Percentiles rank a stretch among this genome's conserved stretches.
Conservation (phyloP, 2,797 vertebrate species). For the Coilia nasus region DNA sequence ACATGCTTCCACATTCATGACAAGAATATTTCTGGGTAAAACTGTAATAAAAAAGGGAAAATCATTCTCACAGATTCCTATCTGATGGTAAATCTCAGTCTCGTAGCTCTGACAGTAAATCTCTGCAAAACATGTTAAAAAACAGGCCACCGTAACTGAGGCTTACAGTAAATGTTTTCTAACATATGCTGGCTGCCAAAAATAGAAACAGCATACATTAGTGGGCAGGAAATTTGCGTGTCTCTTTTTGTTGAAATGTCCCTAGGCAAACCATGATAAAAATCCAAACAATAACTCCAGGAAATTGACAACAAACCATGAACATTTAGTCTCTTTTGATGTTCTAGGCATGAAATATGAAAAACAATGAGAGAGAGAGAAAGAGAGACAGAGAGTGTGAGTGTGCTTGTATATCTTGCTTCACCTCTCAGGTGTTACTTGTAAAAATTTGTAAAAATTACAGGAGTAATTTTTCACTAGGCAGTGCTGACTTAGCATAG, state of each 20-base stretch:
- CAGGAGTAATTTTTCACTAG: no score
- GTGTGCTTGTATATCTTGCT: no score
- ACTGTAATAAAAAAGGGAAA: neutral
- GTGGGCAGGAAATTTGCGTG: constrained; percentile 31
- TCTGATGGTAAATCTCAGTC: neutral
- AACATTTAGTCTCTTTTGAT: neutral
- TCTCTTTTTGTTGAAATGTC: constrained; percentile 24
- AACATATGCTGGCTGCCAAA: constrained; percentile 8
- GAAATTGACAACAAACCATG: neutral
- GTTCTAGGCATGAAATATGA: neutral
- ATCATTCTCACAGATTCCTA: neutral
- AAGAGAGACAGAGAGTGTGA: no score
- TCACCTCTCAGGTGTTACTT: no score
- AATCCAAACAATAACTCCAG: constrained; percentile 30
- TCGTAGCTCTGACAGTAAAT: neutral
- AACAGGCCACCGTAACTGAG: neutral
- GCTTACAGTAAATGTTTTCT: neutral
- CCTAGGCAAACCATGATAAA: constrained; percentile 27
- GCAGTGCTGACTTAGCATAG: no score
- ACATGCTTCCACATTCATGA: no score
- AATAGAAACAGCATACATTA: constrained; percentile 29
- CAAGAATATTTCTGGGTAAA: neutral
- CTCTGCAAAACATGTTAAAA: neutral
- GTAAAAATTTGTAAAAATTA: no score
- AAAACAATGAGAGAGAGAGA: neutral